Conservation (phyloP, 2,113 vertebrate genomes). For the Trachemys scripta region DNA sequence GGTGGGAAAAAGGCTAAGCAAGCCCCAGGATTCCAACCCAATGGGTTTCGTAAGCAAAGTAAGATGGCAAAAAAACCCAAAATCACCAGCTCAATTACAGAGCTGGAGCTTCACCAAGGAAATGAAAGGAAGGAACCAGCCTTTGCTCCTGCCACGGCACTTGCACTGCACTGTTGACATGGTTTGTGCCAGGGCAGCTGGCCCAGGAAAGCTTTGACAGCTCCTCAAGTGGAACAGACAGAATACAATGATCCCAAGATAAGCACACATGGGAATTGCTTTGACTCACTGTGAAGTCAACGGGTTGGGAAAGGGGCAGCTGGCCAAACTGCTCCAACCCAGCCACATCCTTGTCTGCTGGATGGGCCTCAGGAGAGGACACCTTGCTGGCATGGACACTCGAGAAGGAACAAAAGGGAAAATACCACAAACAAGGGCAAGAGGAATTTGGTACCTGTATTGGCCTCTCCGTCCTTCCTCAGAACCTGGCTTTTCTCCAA, state of each 20-base stretch:
- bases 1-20: conserved; percentile 28
- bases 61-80: conserved; percentile 45
- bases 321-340: background rate
- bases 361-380: background rate
- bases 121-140: conserved; percentile 26
- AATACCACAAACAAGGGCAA: background rate
- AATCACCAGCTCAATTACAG: conserved; percentile 25
- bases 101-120: conserved; percentile 35
- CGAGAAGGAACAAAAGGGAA: background rate
- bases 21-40: conserved; percentile 61
- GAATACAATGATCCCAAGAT: background rate
- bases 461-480: background rate
- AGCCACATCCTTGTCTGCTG: background rate
- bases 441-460: background rate
- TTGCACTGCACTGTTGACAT: conserved; percentile 1
- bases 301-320: background rate
- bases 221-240: conserved; percentile 2
- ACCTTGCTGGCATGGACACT: background rate
- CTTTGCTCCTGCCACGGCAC: conserved; percentile 37
- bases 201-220: background rate
- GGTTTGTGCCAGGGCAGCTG: conserved; percentile 35
- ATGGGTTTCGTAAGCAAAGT: conserved; percentile 46
- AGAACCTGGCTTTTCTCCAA: conserved; percentile 8
- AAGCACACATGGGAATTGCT: background rate
- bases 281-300: background rate